These are phyloP conservation scores for Erythrocebus patas DNA, from an alignment of 2,113 vertebrate genomes.

Conservation along the genomic window DNA sequence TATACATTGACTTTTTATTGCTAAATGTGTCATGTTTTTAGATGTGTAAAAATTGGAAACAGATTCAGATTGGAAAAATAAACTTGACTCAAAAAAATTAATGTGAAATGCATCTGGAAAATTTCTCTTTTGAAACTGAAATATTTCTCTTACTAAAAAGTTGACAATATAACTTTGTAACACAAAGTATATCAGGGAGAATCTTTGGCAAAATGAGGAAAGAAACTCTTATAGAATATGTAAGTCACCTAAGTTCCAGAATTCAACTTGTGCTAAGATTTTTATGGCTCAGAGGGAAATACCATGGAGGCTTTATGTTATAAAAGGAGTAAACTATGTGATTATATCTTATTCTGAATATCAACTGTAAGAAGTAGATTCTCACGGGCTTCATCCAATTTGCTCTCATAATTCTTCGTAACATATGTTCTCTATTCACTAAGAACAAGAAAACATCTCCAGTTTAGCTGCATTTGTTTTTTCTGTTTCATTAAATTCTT, in stretches of 20 bases:
- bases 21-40: constrained; percentile 65
- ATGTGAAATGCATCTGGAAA: constrained; percentile 66
- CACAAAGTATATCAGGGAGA: constrained; percentile 44
- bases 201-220: background rate
- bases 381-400: background rate
- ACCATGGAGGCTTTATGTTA: background rate
- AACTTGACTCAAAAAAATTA: constrained; percentile 68
- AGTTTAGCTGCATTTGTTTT: background rate
- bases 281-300: background rate
- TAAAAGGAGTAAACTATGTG: background rate
- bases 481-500: background rate
- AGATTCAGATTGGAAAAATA: constrained; percentile 60
- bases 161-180: constrained; percentile 46
- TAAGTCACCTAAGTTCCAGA: background rate
- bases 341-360: background rate
- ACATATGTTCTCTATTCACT: background rate
- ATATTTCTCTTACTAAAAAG: background rate
- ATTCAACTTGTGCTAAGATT: background rate
- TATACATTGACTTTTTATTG: constrained; percentile 69
- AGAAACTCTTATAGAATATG: background rate
- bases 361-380: background rate
- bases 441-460: background rate
- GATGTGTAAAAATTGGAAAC: constrained; percentile 62
- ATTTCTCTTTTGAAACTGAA: constrained; percentile 54
- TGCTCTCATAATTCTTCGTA: background rate